Base-by-base conservation (phyloP, 2,113 vertebrate genomes). In the Acrocephalus kingi region DNA sequence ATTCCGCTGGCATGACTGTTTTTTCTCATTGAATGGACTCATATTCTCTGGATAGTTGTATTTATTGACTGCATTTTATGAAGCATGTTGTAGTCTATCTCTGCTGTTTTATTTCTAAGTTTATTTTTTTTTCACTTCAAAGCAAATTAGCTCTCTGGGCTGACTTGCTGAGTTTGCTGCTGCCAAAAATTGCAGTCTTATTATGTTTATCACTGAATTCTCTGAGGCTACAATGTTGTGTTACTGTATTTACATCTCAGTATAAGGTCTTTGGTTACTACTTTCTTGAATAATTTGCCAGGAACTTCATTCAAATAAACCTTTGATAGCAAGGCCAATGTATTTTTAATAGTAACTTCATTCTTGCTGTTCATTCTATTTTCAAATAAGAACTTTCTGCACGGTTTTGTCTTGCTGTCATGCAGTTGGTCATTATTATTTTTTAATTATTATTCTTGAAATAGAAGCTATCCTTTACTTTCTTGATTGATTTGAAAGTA, bases 51-150 rank as follows among this genome's bases (percentile, higher is more conserved):
- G 64, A 37, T 76, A 91, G 54, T 55, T 81, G 45, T 79, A 33
- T 90, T 94, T 94, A 91, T 87, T 82, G 62, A 77, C 69, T 90
- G 49, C 16, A 74, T 93, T 95, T 96, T 87, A 93, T 89, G 69
- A 77, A 87, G 43, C 43, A 45, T 83, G 43, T 54, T 78, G 21
- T 72, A 69, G 63, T 85, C 80, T 89, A 43, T 89, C 62, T 95
- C 87, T 93, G 58, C 56, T 87, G 39, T 30, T 94, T 93, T 76
- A 75, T 90, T 95, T 89, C 62, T 79, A 71, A 82, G n/a, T 35
- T 72, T 73, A 49, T 81, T 84, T 90, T 85, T 82, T 84, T 86
- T 78, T 95, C n/a, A 71, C 62, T 94, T 93, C 73, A 94, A 90
- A 94, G 52, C 27, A 94, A 95, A 95, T 95, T 90, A 93, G 24